Conservation (phyloP, 2,797 vertebrate genomes). For the Nyctalus aviator region DNA sequence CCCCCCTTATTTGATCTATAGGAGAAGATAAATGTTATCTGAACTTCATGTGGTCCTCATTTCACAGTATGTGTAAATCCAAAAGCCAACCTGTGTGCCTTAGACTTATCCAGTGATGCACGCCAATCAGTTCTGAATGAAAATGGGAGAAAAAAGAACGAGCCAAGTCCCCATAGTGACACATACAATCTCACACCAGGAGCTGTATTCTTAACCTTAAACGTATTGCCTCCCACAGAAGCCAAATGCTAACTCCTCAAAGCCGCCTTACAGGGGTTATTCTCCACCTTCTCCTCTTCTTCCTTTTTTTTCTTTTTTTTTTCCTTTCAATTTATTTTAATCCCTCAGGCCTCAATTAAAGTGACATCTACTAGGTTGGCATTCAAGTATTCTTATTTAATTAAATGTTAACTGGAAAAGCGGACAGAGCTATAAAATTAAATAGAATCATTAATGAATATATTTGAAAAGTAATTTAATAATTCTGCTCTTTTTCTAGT, state of each 20-base stretch:
- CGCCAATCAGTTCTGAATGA: not conserved
- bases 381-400: slow-evolving; percentile 18
- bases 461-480: slow-evolving; percentile 31
- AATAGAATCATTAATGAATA: not conserved
- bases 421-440: not conserved
- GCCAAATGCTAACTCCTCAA: not conserved
- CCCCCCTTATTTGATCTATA: not conserved
- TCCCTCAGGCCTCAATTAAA: not conserved
- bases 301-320: not conserved
- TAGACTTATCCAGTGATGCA: not conserved
- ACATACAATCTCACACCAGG: not conserved
- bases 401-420: not conserved
- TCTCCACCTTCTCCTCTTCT: not conserved
- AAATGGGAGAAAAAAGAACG: not conserved
- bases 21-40: not conserved
- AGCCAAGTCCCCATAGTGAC: not conserved
- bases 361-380: not conserved
- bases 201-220: too few species aligned
- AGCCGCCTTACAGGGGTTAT: not conserved
- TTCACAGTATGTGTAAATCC: not conserved
- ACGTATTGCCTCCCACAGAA: not conserved
- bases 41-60: not conserved
- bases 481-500: not conserved
- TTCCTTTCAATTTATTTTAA: not conserved
- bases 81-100: not conserved